Evolutionary conservation across 2,797 vertebrate genomes (phyloP), one percentile per base, ranked within the genome.

Genomic region (Sylvia borin): DNA sequence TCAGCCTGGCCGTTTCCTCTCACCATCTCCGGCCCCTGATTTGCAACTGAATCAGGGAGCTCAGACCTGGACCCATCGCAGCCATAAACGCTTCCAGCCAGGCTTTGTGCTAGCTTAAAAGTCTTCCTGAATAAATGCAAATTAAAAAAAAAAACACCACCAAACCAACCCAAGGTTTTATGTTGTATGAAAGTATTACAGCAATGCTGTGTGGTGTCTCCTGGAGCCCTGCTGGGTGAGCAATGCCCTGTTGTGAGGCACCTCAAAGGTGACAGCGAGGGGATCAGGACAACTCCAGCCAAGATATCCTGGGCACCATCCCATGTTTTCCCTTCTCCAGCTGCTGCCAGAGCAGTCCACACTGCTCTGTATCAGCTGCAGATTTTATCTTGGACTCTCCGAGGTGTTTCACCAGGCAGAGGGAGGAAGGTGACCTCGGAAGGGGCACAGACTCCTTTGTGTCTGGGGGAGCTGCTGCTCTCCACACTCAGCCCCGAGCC

Each of bases 341-440:
- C 6, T 4, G 31, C 74, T 80, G 77, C 80, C 73, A 15, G 42
- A 80, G 24, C 74, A 14, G 62, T 26, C 18, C 42, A 9, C 1
- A 0, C 2, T 7, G 38, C 9, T 7, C 45, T 22, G 61, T 4
- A 5, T 16, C 15, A 38, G 62, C 81, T 24, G 40, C 73, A 65
- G 58, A 4, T 72, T 42, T 47, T 25, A 9, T 20, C 48, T 5
- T 7, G 26, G 55, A 3, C 45, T 60, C 70, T 9, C 48, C 0
- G 4, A n/a, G 66, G 17, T 10, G 53, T 47, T 15, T 26, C 38
- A 21, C 1, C 0, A 16, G 68, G 8, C 40, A n/a, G 27, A 51
- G 75, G 64, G 50, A 88, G 27, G 88, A 70, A 91, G 91, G 85
- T 85, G 88, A 93, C 83, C 88, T 57, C 1, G 16, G 45, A 4